Base-by-base conservation (phyloP, 2,888 invertebrate species). In the Agrochola circellaris region DNA sequence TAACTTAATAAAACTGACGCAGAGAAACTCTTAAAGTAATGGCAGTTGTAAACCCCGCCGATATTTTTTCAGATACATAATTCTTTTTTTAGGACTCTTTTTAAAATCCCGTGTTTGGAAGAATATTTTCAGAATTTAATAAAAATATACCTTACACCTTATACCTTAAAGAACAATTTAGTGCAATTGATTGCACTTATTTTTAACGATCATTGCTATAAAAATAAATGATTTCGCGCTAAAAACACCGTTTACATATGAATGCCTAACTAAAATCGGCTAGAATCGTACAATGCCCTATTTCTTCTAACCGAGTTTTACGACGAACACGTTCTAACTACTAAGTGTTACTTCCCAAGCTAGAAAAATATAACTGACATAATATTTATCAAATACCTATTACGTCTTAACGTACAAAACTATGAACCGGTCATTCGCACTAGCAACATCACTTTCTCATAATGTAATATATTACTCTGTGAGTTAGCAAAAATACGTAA, bases 391-490 rank as follows among this genome's bases (percentile, higher is more conserved):
- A 30, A 64, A 61, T 45, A 34, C 34, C 34, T 34, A 73, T 81
- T 62, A 84, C 64, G 69, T 75, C 7, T 69, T 23, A 15, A 56
- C 42, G n/a, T n/a, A 26, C 54, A 69, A 48, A 70, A 74, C 85
- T 61, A 82, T 76, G 68, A 77, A 70, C 56, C 56, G 70, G 83
- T 86, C 86, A 68, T 79, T 85, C 73, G 64, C 86, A 61, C 38
- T n/a, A 34, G n/a, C 45, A 65, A 20, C 45, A 60, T 73, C 48
- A 77, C 84, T 85, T 86, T 86, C 86, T 70, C 75, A n/a, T 54
- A 71, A 30, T 68, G n/a, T 30, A 17, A 70, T 38, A 45, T 45
- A 67, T 26, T 26, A 56, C n/a, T 34, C 5, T 38, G 26, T 83
- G 75, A 75, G 62, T 75, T 70, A 9, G 60, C 69, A 73, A 71